These are phyloP conservation scores for Nansenia antarctica DNA, from an alignment of 2,113 vertebrate species.

Conservation along the genomic window DNA sequence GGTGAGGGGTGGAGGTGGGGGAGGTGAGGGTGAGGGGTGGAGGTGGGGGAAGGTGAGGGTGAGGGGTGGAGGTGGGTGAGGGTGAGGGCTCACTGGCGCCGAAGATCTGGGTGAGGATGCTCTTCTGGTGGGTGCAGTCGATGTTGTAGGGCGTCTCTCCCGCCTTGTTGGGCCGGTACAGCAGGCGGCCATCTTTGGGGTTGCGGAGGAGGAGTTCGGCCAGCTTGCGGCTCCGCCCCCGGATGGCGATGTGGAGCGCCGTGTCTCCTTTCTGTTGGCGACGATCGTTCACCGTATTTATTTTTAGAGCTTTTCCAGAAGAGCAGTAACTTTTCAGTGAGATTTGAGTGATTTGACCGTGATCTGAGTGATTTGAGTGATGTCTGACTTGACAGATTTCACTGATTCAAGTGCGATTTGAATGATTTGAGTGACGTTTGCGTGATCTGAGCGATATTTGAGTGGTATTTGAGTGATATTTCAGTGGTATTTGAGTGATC, in stretches of 20 bases:
- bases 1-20: not conserved
- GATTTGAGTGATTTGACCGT: too few relatives aligned
- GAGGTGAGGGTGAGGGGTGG: not conserved
- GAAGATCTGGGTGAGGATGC: slow-evolving; percentile 98
- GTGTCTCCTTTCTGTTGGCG: slow-evolving; percentile 99
- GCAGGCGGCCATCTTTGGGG: slow-evolving; percentile 94
- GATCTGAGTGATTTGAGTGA: too few relatives aligned
- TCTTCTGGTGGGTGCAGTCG: slow-evolving; percentile 98
- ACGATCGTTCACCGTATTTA: too few relatives aligned
- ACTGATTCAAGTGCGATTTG: too few relatives aligned
- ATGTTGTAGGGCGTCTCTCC: slow-evolving; percentile 99
- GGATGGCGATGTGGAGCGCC: slow-evolving; percentile 94
- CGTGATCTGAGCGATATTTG: too few relatives aligned
- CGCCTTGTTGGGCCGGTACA: slow-evolving; percentile 96
- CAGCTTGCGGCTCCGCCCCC: slow-evolving; percentile 93
- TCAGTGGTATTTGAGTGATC: not conserved
- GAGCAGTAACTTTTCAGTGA: too few relatives aligned
- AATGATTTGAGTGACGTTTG: too few relatives aligned
- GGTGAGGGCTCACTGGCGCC: slow-evolving; percentile 85
- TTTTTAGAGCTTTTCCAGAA: too few relatives aligned
- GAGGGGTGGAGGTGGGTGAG: not conserved
- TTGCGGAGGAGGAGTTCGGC: slow-evolving; percentile 94
- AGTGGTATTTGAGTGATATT: too few relatives aligned
- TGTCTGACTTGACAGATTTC: too few relatives aligned
- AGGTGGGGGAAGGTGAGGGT: not conserved